Base-by-base conservation (phyloP, 2,888 invertebrate genomes). In the Taenaris catops region DNA sequence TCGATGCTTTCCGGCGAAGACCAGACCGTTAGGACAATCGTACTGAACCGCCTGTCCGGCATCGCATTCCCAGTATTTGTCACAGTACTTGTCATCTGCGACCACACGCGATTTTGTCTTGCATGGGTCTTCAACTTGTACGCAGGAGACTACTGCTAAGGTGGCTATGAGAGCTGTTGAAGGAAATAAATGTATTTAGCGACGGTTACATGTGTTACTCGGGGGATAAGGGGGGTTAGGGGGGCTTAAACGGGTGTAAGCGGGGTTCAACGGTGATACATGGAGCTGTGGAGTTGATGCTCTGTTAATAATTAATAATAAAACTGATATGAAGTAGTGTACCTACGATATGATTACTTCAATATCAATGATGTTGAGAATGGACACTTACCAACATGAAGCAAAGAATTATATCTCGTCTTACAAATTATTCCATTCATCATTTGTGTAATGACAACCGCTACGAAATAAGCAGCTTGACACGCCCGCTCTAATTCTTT, bases 1-100 rank as follows among this genome's bases (percentile, higher is more conserved):
- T 25, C 95, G 88, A 58, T 95, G 93, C 66, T 95, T 95, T 2
- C 96, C 96, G 8, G 96, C 95, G 78, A 94, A 96, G 25, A 96
- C 96, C 48, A 96, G 84, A 0, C 96, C 96, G 61, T 96, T 96
- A 34, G 96, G 96, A 61, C 96, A 96, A 79, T 96, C 95, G 70
- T 95, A 95, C 39, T 96, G 88, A 46, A 94, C 91, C 0, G 94
- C 91, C 63, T 94, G 93, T 0, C 94, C 94, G 52, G 90, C 92
- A 41, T 95, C 93, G 60, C 96, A 96, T 70, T 96, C 95, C 95
- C 95, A 96, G 63, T 93, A 94, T 37, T 91, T 86, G 63, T 87
- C 87, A 62, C 96, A 96, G 74, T 96, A 93, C 26, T 93, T 93
- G 51, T 91, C 91, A 56, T 96, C 96, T 0, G 90, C 90, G 0